A percentile compares a stretch with the other conserved stretches of the same genome.
phyloP scores from a whole-genome alignment of 2,888 invertebrate species.

The Sylvicola cinctus region DNA sequence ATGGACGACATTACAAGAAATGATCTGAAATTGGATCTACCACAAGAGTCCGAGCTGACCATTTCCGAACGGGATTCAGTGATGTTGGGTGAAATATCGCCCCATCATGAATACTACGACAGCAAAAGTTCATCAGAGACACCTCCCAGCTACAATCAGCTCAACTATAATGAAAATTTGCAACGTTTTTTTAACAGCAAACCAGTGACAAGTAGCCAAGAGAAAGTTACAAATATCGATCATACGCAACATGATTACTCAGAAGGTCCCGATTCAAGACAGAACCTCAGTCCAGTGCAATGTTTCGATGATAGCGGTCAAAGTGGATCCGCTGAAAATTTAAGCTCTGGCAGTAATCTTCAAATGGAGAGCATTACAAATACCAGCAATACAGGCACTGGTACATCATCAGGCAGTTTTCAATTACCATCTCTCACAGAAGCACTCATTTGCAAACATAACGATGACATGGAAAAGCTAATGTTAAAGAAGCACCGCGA shows the following conservation, averaged over 20 bases:
- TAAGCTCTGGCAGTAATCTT: constrained; percentile 35
- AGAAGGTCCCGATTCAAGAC: constrained; percentile 8
- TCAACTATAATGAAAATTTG: constrained; percentile 69
- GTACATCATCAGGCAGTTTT: constrained; percentile 22
- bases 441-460: constrained; percentile 46
- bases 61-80: constrained; percentile 51
- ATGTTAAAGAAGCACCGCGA: constrained; percentile 51
- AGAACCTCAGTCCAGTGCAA: constrained; percentile 15
- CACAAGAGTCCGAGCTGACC: constrained; percentile 32
- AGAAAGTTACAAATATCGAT: constrained; percentile 20
- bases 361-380: constrained; percentile 31
- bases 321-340: constrained; percentile 37
- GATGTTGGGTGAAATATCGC: constrained; percentile 68
- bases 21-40: constrained; percentile 35
- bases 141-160: constrained; percentile 62
- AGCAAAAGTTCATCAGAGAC: constrained; percentile 63
- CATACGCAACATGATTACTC: constrained; percentile 19
- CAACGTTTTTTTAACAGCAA: constrained; percentile 47
- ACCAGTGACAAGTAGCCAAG: constrained; percentile 30
- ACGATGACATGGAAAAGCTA: constrained; percentile 61
- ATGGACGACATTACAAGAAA: constrained; percentile 42
- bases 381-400: constrained; percentile 26
- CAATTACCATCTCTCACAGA: constrained; percentile 36
- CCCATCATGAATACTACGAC: constrained; percentile 59
- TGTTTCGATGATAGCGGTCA: constrained; percentile 19